Conservation (phyloP, 2,888 invertebrate genomes). For the Odontocerum albicorne region DNA sequence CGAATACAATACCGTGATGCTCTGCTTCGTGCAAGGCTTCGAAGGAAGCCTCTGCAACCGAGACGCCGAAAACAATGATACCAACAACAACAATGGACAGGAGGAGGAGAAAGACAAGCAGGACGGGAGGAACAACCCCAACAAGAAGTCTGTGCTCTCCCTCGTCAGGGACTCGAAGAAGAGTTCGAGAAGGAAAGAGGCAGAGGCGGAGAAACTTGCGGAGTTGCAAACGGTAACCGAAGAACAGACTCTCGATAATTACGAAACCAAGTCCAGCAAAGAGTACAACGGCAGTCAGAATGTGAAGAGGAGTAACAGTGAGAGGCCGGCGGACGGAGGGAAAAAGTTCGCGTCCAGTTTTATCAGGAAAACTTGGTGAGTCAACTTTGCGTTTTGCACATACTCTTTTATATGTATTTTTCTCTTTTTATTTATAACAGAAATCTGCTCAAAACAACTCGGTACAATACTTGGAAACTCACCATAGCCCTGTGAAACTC, state of each 20-base stretch:
- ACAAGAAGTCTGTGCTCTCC: slow-evolving; percentile 14
- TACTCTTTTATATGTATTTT: too few species aligned
- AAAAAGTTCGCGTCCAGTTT: slow-evolving; percentile 48
- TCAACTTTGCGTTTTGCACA: too few species aligned
- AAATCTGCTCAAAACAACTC: too few species aligned
- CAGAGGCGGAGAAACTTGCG: slow-evolving; percentile 5
- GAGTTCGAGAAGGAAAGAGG: slow-evolving; percentile 1
- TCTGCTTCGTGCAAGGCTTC: slow-evolving; percentile 71
- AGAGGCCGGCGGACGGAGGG: slow-evolving; percentile 42
- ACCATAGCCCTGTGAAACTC: too few species aligned
- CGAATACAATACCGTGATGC: slow-evolving; percentile 58
- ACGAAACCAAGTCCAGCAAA: slow-evolving; percentile 34
- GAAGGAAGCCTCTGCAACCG: slow-evolving; percentile 49
- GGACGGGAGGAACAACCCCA: slow-evolving; percentile 34
- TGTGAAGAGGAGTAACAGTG: slow-evolving; percentile 55
- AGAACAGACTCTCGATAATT: slow-evolving; percentile 38
- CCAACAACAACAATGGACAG: slow-evolving; percentile 42
- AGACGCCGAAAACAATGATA: slow-evolving; percentile 44
- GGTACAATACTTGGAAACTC: too few species aligned
- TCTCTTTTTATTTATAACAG: too few species aligned
- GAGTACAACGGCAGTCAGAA: background rate
- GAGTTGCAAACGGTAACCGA: slow-evolving; percentile 33
- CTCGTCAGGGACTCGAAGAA: slow-evolving; percentile 39
- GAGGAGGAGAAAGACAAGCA: slow-evolving; percentile 40
- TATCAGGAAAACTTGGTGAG: slow-evolving; percentile 57